Base-by-base conservation (phyloP, 2,797 vertebrate species). In the Rhynchotus rufescens region DNA sequence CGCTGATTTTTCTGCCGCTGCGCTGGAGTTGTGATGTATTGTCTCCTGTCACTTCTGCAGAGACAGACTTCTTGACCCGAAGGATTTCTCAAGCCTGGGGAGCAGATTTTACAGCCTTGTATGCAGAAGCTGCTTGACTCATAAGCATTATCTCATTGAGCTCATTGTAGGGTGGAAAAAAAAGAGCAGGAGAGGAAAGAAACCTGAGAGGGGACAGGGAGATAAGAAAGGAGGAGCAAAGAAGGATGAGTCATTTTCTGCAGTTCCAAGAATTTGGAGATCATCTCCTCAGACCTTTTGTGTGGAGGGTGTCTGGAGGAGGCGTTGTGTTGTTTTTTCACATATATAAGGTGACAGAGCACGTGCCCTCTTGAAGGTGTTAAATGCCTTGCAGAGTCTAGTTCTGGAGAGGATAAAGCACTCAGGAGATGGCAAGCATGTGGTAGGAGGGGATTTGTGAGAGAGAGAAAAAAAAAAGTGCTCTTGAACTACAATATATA, bases 361-460 rank as follows among this genome's bases (percentile, higher is more conserved):
- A 44, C 57, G 30, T 94, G 40, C 28, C 30, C 61, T 57, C 57
- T 59, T 51, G 22, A 76, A 84, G 44, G 47, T 76, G 80, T 61
- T 74, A 82, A 88, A 80, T 68, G 64, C 81, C 49, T 89, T 77
- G 57, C 1, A 0, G 85, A 89, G 38, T 30, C 61, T 76, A 2
- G 2, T 88, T 82, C 64, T 17, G n/a, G 75, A 76, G 69, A 62
- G 61, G 45, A 45, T 78, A 30, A 60, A 71, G 62, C 56, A 74
- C 36, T 15, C 52, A 57, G 38, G 30, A 57, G n/a, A 73, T 45
- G 25, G 66, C 12, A 84, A 57, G 61, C 30, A 88, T 64, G 49
- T 51, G 84, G 80, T 77, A 88, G 78, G 87, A 88, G 57, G 71
- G 61, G 32, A 82, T 91, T 88, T 94, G n/a, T 57, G 57, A 25